phyloP scores from a whole-genome alignment of 2,113 vertebrate genomes.

The Podarcis muralis region DNA sequence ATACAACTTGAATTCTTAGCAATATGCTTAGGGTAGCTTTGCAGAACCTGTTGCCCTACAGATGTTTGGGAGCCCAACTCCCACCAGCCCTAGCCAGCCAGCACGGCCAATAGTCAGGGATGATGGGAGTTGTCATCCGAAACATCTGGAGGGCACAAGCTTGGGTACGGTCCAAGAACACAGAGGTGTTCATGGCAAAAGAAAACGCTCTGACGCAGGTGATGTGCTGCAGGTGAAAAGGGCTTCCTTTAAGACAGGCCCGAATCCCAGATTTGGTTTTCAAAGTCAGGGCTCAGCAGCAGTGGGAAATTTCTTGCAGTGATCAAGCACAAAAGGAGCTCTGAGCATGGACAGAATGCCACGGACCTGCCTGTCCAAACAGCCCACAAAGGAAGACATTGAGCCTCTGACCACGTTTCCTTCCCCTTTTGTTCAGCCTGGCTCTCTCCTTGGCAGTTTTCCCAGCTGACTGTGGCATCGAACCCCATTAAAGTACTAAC shows the following conservation, averaged over 20 bases:
- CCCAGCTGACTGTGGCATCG: background rate
- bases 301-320: background rate
- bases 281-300: background rate
- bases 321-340: background rate
- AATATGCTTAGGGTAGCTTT: background rate
- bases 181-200: background rate
- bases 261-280: background rate
- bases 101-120: too few relatives aligned
- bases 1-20: background rate
- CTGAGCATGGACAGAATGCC: background rate
- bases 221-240: background rate
- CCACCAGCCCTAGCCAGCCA: too few relatives aligned
- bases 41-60: too few relatives aligned
- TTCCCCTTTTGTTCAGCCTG: background rate
- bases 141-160: background rate
- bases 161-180: too few relatives aligned
- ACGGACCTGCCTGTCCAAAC: background rate
- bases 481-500: background rate
- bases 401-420: background rate
- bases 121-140: background rate
- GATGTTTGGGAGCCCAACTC: too few relatives aligned
- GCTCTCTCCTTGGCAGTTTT: background rate
- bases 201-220: background rate
- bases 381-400: background rate
- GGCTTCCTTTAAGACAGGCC: background rate